These are phyloP conservation scores for Charaxes varanes DNA, from an alignment of 1,140 invertebrate genomes.

Conservation along the genomic window DNA sequence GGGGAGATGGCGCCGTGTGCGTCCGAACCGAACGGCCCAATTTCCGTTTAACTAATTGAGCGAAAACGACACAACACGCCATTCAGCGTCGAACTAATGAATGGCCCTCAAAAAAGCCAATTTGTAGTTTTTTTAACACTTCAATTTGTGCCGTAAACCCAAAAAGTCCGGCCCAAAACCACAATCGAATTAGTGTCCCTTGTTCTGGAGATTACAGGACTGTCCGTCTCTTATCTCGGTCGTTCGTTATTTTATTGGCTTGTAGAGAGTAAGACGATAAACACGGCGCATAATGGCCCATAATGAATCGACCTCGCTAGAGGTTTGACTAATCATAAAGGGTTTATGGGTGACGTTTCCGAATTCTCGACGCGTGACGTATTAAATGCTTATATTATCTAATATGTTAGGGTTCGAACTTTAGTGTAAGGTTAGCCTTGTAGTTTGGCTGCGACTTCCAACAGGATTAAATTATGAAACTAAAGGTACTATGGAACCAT, in stretches of 20 bases:
- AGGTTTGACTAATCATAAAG: conserved; percentile 72
- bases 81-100: conserved; percentile 66
- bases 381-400: conserved; percentile 23
- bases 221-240: conserved; percentile 68
- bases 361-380: conserved; percentile 49
- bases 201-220: conserved; percentile 71
- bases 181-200: conserved; percentile 74
- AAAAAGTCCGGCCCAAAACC: conserved; percentile 67
- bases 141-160: conserved; percentile 71
- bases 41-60: conserved; percentile 72
- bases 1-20: conserved; percentile 36
- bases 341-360: conserved; percentile 65
- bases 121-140: conserved; percentile 73
- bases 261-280: conserved; percentile 70
- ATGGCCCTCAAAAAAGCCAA: conserved; percentile 65
- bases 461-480: too few species aligned
- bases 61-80: conserved; percentile 67
- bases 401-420: conserved; percentile 18
- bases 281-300: conserved; percentile 70
- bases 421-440: too few species aligned
- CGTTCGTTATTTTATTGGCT: conserved; percentile 73
- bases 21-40: conserved; percentile 38
- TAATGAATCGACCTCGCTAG: conserved; percentile 70
- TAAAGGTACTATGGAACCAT: too few species aligned
- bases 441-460: too few species aligned